A percentile compares a stretch with the other conserved stretches of the same genome.
phyloP scores from a whole-genome alignment of 2,797 vertebrate species.

The Antennarius maculatus region DNA sequence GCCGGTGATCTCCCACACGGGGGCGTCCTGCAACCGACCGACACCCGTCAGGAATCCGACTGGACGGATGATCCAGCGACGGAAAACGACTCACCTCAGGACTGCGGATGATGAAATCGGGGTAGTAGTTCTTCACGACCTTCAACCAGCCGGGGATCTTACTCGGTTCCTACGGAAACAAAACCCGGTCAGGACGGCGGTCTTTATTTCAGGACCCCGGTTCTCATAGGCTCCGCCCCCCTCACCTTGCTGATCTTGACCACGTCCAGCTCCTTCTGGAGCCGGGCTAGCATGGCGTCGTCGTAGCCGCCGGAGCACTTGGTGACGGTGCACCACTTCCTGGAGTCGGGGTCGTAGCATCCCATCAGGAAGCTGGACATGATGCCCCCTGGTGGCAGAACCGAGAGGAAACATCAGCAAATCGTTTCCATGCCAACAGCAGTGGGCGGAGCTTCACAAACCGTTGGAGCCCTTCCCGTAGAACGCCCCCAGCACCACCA shows the following conservation, averaged over 20 bases:
- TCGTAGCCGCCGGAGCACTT: slow-evolving; percentile 97
- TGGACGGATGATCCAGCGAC: background rate
- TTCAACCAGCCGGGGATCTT: slow-evolving; percentile 97
- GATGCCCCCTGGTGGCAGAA: slow-evolving; percentile 88
- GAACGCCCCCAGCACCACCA: slow-evolving; percentile 96
- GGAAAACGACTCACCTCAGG: slow-evolving; percentile 86
- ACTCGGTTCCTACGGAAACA: slow-evolving; percentile 87
- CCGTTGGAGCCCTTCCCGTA: slow-evolving; percentile 98
- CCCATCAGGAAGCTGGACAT: slow-evolving; percentile 99
- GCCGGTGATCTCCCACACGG: slow-evolving; percentile 98
- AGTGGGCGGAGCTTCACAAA: slow-evolving; percentile 48
- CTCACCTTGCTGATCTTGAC: slow-evolving; percentile 98
- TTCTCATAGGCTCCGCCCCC: slow-evolving; percentile 17
- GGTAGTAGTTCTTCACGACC: slow-evolving; percentile 98
- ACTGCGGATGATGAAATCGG: slow-evolving; percentile 94
- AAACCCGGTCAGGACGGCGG: slow-evolving; percentile 14
- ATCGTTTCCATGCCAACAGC: too few relatives aligned
- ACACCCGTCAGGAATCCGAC: background rate
- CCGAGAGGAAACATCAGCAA: too few relatives aligned
- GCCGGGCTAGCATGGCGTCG: slow-evolving; percentile 89
- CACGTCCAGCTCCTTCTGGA: slow-evolving; percentile 95
- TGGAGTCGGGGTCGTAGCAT: slow-evolving; percentile 91
- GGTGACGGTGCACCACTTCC: slow-evolving; percentile 98
- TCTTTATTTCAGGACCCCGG: slow-evolving; percentile 6
- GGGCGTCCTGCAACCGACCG: slow-evolving; percentile 83